Base-by-base conservation (phyloP, 1,140 invertebrate species). In the Leptinotarsa defecta region DNA sequence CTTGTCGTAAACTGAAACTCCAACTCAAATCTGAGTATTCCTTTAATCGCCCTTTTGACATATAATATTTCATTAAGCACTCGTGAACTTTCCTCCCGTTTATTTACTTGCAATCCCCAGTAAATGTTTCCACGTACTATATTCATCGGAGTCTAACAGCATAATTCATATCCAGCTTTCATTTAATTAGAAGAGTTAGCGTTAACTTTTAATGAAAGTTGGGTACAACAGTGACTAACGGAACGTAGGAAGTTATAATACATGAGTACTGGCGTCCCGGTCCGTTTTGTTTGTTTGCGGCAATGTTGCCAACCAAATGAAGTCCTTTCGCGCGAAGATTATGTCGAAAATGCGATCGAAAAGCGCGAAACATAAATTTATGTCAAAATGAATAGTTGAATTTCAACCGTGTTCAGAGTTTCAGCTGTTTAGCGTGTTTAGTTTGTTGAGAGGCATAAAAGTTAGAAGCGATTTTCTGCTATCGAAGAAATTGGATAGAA, bases 101-200 rank as follows among this genome's bases (percentile, higher is more conserved):
- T 57, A 57, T 57, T 57, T 57, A 57, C 52, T 57, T 15, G 52
- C n/a, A 57, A 57, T n/a, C 52, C 52, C 15, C 34, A 43, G 34
- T 43, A 8, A 57, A 57, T 57, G 52, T 19, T 57, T 57, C 52
- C 52, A 57, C 52, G 52, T 57, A 57, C 52, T 17, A 57, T 57
- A 17, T 57, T 19, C 52, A 57, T 57, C 52, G 15, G 17, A 57
- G 52, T 57, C 52, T 57, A 57, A n/a, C 52, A 57, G 52, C 52
- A 57, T 57, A 57, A 57, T 57, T 57, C 52, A 57, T 57, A 57
- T 57, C 52, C 52, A 57, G 52, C 52, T 57, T 57, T 57, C 52
- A 57, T 57, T 57, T n/a, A 57, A 57, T 57, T 57, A 57, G 52
- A 57, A 57, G n/a, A 57, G 52, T 57, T 57, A 57, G 52, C 52